phyloP scores from a whole-genome alignment of 2,113 vertebrate species.

The Opisthocomus hoazin region DNA sequence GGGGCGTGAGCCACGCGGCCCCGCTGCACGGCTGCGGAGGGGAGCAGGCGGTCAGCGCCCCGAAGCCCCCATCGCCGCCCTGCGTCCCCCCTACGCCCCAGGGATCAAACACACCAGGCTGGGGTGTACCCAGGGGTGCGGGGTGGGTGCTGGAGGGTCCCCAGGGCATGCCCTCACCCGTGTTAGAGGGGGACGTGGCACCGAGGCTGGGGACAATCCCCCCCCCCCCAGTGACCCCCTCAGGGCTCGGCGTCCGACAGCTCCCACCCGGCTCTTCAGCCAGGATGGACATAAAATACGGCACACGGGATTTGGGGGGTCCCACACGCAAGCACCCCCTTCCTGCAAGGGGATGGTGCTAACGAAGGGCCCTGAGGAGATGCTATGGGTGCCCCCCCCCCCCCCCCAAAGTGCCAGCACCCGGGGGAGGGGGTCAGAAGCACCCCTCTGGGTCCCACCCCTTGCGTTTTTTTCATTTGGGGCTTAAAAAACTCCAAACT shows the following conservation, averaged over 20 bases:
- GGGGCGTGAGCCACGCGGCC: constrained; percentile 80
- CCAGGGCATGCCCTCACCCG: background rate
- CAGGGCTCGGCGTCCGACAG: background rate
- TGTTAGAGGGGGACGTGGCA: background rate
- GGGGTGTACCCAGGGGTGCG: no score
- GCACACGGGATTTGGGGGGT: no score
- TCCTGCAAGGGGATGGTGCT: background rate
- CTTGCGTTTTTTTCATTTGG: background rate
- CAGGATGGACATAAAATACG: no score
- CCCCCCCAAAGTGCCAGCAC: background rate
- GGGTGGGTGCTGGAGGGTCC: no score
- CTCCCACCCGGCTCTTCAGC: background rate
- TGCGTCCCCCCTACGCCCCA: no score
- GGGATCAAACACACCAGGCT: no score
- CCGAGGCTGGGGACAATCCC: background rate
- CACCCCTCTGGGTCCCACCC: no score
- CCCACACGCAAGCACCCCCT: background rate
- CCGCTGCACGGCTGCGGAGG: constrained; percentile 77
- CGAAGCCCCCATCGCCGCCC: background rate
- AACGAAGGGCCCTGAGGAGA: background rate
- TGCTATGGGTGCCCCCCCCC: no score
- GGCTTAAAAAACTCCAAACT: background rate
- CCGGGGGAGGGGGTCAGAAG: no score
- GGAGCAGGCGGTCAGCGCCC: background rate
- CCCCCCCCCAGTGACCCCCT: no score